These are phyloP conservation scores for Drosophila tani DNA, from an alignment of 1,140 invertebrate genomes.

Conservation along the genomic window DNA sequence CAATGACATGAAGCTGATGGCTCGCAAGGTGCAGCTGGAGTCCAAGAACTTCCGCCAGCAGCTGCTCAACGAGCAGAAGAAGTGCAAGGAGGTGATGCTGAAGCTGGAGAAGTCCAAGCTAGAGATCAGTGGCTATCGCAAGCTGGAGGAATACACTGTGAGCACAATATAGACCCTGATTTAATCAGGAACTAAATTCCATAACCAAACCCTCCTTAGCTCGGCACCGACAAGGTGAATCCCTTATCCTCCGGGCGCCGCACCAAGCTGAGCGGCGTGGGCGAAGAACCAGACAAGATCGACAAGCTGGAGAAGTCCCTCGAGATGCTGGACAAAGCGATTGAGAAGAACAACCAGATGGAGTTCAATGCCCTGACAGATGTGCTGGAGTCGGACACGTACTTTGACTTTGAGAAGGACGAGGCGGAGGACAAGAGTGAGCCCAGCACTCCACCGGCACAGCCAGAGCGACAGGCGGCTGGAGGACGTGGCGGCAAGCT, in stretches of 20 bases:
- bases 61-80: conserved; percentile 88
- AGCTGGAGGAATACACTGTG: conserved; percentile 77
- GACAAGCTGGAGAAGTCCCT: conserved; percentile 72
- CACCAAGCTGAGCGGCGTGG: conserved; percentile 41
- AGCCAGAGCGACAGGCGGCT: conserved; percentile 24
- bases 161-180: background rate
- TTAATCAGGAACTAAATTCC: background rate
- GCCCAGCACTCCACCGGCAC: background rate
- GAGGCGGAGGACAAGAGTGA: conserved; percentile 52
- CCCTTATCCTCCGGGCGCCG: conserved; percentile 55
- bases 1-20: conserved; percentile 89
- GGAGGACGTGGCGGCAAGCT: conserved; percentile 45
- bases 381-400: conserved; percentile 62
- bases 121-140: conserved; percentile 76
- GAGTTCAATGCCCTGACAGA: conserved; percentile 66
- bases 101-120: conserved; percentile 87
- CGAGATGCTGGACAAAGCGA: conserved; percentile 68
- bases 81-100: conserved; percentile 89
- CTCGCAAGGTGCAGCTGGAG: conserved; percentile 89
- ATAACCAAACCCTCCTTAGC: background rate
- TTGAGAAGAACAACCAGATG: conserved; percentile 70
- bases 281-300: conserved; percentile 65
- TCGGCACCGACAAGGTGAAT: conserved; percentile 62
- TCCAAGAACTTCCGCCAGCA: conserved; percentile 90
- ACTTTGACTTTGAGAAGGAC: conserved; percentile 66